Base-by-base conservation (phyloP, 2,888 invertebrate species). In the Pandemis corylana region DNA sequence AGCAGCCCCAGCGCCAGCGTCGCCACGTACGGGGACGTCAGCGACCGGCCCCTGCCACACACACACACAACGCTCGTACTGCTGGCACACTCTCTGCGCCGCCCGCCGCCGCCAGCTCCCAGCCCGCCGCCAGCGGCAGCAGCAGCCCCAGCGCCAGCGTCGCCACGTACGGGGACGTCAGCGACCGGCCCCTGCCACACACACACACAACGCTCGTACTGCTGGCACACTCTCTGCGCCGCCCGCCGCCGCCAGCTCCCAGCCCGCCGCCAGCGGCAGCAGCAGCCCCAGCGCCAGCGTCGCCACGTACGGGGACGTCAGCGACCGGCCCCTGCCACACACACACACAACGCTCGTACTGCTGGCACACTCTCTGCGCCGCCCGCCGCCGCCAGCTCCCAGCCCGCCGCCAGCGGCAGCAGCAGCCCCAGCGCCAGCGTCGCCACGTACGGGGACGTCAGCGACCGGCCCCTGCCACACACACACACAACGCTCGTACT, bases 21-120 rank as follows among this genome's bases (percentile, higher is more conserved):
- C 42, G 98, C 99, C 81, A 98, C 97, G 66, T 98, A 95, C 0
- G 98, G 97, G 13, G 99, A 99, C 20, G 99, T 99, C 81, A 99
- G 94, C 82, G 99, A 98, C 83, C 98, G 97, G 68, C 98, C 99
- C 98, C 98, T 98, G 91, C 2, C n/a, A n/a, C n/a, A n/a, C n/a
- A 2, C 0, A 4, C 46, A 2, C 49, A 13, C 49, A 4, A 3
- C n/a, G 66, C 42, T 36, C 28, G 28, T 36, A 36, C 28, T 36
- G 28, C 28, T 36, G 28, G 0, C n/a, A n/a, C n/a, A n/a, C n/a
- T n/a, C n/a, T n/a, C n/a, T n/a, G 66, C 77, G 68, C 74, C 80
- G 13, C 78, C 83, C 28, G 81, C 87, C 20, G 88, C 85, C 85
- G 84, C 87, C 80, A 83, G 81, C 75, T 99, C 98, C 80, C 97